Evolutionary conservation across 2,888 invertebrate species (phyloP), one percentile per base, ranked within the genome.

Genomic region (Volucella bombylans): DNA sequence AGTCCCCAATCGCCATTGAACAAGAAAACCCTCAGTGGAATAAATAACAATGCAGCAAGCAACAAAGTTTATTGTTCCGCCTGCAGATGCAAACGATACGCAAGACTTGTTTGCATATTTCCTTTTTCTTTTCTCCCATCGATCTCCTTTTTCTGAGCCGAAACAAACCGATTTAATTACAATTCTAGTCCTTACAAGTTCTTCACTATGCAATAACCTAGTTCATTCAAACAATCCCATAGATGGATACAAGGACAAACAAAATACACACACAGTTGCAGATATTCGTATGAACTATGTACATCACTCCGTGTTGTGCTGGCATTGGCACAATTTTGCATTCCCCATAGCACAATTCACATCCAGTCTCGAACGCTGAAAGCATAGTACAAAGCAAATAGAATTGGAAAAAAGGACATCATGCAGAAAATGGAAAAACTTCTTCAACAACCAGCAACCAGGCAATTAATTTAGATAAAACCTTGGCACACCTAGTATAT

Each of bases 341-440:
- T 55, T 62, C 59, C 47, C 31, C 6, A 31, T 31, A 31, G 31
- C 4, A 31, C 4, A 31, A 31, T 31, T 31, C 31, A 31, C 4
- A 6, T 1, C 31, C 31, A 31, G 31, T 31, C 6, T 31, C 31
- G 31, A 14, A 14, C 14, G 57, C 31, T 43, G 67, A 55, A 43
- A 15, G 54, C 47, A 52, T 49, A 61, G 45, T 76, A 71, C 43
- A 80, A 80, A 83, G 83, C 80, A 83, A 80, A 80, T 80, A 79
- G 62, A 82, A 82, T 88, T 90, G 90, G 89, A 88, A 74, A 87
- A 89, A 89, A 87, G 80, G 86, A 86, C 87, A 88, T 89, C 89
- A 87, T 89, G 90, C 90, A 89, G 87, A 87, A 90, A 90, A 89
- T 89, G 89, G 87, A 90, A 89, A 89, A 89, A 89, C 88, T 89